Evolutionary conservation across 2,888 invertebrate genomes (phyloP).

Genomic region (Gymnoscelis rufifasciata): DNA sequence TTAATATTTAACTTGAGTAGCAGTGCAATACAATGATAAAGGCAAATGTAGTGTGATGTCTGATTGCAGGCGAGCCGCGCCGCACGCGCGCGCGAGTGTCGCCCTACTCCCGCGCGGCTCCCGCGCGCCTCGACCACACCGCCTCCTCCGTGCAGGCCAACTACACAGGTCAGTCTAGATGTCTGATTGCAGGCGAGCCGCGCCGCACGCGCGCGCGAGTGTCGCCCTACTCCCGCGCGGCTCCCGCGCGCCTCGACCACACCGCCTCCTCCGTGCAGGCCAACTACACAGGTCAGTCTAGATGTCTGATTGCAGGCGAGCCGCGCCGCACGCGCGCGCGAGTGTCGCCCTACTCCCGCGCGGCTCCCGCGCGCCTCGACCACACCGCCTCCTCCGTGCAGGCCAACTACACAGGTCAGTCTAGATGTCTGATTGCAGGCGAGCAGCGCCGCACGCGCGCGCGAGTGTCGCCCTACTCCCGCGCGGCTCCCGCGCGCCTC

Average conservation of each 20-base stretch:
- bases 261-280: slow-evolving; percentile 56
- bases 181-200: not conserved
- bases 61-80: slow-evolving; percentile 15
- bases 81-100: slow-evolving; percentile 66
- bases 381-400: slow-evolving; percentile 51
- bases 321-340: slow-evolving; percentile 64
- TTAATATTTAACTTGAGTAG: too few species aligned
- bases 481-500: not conserved
- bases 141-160: slow-evolving; percentile 58
- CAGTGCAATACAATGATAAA: slow-evolving; percentile 21
- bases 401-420: slow-evolving; percentile 66
- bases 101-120: slow-evolving; percentile 52
- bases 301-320: slow-evolving; percentile 33
- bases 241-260: slow-evolving; percentile 35
- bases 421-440: slow-evolving; percentile 31
- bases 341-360: slow-evolving; percentile 64
- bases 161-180: slow-evolving; percentile 54
- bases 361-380: slow-evolving; percentile 31
- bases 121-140: slow-evolving; percentile 42
- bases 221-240: slow-evolving; percentile 60
- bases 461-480: slow-evolving; percentile 69
- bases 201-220: slow-evolving; percentile 60
- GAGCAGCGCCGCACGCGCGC: slow-evolving; percentile 60
- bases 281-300: slow-evolving; percentile 61
- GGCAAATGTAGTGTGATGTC: slow-evolving; percentile 16